Evolutionary conservation across 2,113 vertebrate genomes (phyloP).

Genomic region (Calyptomena viridis): DNA sequence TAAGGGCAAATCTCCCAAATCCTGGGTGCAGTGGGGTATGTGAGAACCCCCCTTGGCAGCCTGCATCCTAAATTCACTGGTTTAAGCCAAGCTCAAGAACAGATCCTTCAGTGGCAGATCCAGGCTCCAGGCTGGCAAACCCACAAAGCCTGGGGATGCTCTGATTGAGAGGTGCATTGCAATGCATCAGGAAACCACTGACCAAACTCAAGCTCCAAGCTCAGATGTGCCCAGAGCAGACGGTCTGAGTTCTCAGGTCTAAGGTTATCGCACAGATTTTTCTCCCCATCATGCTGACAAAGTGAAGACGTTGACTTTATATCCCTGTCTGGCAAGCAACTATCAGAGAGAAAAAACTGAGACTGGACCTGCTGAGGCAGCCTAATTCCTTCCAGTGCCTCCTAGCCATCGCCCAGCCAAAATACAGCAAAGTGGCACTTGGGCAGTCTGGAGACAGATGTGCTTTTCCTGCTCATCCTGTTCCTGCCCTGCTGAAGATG

Average conservation of each 20-base stretch:
- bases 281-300: not conserved
- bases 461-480: not conserved
- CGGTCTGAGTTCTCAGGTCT: not conserved
- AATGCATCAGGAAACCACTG: not conserved
- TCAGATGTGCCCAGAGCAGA: not conserved
- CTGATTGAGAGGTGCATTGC: not conserved
- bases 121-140: not conserved
- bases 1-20: not conserved
- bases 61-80: not conserved
- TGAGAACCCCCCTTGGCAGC: not conserved
- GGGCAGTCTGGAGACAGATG: not conserved
- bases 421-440: not conserved
- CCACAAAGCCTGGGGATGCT: not conserved
- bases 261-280: not conserved
- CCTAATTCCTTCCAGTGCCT: not conserved
- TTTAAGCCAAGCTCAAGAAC: not conserved
- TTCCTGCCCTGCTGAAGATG: not conserved
- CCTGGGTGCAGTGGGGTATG: not conserved
- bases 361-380: not conserved
- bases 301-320: fast-evolving
- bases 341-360: not conserved
- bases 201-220: not conserved
- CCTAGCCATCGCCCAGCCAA: fast-evolving
- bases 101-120: not conserved
- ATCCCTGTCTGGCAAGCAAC: not conserved